Base-by-base conservation (phyloP, 2,888 invertebrate genomes). In the Hymenopus coronatus region DNA sequence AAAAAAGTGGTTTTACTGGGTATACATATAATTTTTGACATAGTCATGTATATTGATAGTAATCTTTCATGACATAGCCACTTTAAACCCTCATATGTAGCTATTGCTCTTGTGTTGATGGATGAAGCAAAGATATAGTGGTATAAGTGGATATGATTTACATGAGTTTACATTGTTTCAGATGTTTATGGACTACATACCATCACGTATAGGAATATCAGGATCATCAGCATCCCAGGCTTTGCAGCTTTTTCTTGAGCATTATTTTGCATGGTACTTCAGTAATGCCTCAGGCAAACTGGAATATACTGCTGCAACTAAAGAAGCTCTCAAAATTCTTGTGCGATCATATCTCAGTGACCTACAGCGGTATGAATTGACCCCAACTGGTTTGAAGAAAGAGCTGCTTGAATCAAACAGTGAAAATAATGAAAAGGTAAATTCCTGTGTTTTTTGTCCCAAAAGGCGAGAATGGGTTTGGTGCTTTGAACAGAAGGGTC, bases 131-230 rank as follows among this genome's bases (percentile, higher is more conserved):
- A 1, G 12, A 40, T 3, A 12, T 2, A 40, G 1, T 40, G 40
- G 1, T 12, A 40, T 40, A 40, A 40, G 12, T 40, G 0, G 12
- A 40, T 9, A 40, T 40, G 40, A 12, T 12, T 9, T 40, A 40
- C 3, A 40, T 40, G 33, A 33, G 33, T 40, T 40, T 40, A 40
- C 1, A 12, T 40, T 40, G 40, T 92, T 94, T 9, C 94, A 96
- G 93, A 94, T 96, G 20, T 96, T 96, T 91, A 92, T 96, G 89
- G 96, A 96, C 90, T 96, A 95, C 92, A 93, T 96, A 89, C 96
- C 96, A 8, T 95, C 95, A n/a, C 94, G 95, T 91, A 95, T 96
- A 70, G 96, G 96, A 3, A 91, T 94, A 92, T 93, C 94, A 92
- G 92, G 94, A 92, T 92, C 94, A 91, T 90, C 88, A 83, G 89